Evolutionary conservation across 2,797 vertebrate genomes (phyloP).

Genomic region (Pseudomugil gertrudae): DNA sequence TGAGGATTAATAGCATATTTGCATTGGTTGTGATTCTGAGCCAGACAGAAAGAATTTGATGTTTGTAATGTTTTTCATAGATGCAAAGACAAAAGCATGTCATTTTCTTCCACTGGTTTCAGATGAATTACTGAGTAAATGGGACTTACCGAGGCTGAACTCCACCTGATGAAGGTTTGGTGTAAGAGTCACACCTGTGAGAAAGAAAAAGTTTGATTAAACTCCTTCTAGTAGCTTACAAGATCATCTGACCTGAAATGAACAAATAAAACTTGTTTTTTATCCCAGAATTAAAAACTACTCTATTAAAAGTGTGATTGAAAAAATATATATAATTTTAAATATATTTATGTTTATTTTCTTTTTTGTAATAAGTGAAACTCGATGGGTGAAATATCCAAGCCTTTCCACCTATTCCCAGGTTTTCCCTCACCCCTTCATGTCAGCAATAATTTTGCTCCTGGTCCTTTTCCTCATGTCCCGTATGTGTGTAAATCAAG

Average conservation of each 20-base stretch:
- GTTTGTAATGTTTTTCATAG: slow-evolving; percentile 1
- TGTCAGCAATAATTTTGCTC: neutral
- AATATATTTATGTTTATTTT: no score
- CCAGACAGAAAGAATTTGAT: neutral
- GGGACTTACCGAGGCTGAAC: slow-evolving; percentile 78
- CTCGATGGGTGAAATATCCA: neutral
- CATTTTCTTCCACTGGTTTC: slow-evolving; percentile 2
- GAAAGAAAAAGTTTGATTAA: slow-evolving; percentile 32
- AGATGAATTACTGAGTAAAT: slow-evolving; percentile 20
- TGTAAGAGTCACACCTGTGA: slow-evolving; percentile 63
- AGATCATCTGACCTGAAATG: neutral
- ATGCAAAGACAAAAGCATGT: slow-evolving; percentile 2
- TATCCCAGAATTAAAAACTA: neutral
- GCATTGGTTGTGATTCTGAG: slow-evolving; percentile 4
- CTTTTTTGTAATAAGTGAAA: neutral
- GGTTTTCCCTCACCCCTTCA: neutral
- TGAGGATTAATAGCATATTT: neutral
- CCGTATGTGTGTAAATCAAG: slow-evolving; percentile 7
- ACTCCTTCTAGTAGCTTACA: no score
- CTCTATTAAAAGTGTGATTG: neutral
- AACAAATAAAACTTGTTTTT: no score
- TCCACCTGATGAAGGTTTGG: slow-evolving; percentile 72
- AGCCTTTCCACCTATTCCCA: neutral
- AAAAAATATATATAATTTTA: neutral
- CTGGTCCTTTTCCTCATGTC: slow-evolving; percentile 1